These are phyloP conservation scores for Emydocephalus ijimae DNA, from an alignment of 2,113 vertebrate species.

Conservation along the genomic window DNA sequence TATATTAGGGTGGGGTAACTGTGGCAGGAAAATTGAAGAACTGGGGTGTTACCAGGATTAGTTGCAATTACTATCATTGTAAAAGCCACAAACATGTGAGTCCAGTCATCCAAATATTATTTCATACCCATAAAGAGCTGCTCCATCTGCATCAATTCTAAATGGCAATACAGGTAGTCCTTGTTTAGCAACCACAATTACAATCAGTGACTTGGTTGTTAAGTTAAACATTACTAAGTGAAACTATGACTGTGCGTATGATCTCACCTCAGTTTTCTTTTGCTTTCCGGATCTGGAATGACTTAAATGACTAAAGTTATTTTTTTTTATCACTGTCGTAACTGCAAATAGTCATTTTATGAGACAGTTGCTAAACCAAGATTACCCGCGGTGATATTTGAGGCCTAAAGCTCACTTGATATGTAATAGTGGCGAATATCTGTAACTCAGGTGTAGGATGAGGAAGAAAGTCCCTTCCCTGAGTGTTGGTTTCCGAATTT, in stretches of 20 bases:
- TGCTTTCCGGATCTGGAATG: not conserved
- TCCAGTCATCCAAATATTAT: not conserved
- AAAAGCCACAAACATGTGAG: not conserved
- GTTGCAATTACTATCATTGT: too few species aligned
- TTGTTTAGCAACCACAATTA: not conserved
- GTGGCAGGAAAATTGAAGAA: not conserved
- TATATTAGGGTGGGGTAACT: not conserved
- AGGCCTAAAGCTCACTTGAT: not conserved
- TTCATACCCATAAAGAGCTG: not conserved
- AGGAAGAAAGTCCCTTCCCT: too few species aligned
- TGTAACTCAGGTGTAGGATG: too few species aligned
- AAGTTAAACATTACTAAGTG: not conserved
- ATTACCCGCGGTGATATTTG: not conserved
- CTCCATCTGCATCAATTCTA: not conserved
- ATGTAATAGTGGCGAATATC: too few species aligned
- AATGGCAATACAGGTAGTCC: not conserved
- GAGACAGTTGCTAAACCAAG: not conserved
- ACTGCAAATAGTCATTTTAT: not conserved
- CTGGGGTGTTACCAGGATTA: not conserved
- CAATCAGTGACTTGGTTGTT: not conserved
- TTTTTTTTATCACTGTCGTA: not conserved
- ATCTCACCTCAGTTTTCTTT: not conserved
- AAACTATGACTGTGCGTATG: not conserved
- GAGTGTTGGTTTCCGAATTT: too few species aligned
- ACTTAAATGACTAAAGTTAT: not conserved